These are phyloP conservation scores for Myiotriccus ornatus DNA, from an alignment of 2,797 vertebrate genomes.

Conservation along the genomic window DNA sequence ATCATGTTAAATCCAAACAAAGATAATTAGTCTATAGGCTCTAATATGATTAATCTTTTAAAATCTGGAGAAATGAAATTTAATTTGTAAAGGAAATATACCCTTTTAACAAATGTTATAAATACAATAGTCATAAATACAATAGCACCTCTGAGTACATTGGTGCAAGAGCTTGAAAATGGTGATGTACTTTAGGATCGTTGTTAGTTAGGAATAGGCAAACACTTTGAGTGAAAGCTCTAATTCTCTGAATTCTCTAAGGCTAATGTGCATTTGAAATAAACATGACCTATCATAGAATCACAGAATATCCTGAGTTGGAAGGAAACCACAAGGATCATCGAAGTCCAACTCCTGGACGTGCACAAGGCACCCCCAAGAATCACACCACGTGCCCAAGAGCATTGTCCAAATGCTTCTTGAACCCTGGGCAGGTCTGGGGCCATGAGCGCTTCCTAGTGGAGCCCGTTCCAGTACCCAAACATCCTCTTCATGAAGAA, in stretches of 20 bases:
- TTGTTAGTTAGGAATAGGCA: background rate
- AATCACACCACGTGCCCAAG: background rate
- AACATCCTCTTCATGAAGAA: background rate
- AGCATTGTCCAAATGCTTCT: background rate
- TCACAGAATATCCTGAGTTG: background rate
- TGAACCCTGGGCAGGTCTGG: background rate
- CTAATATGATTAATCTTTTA: background rate
- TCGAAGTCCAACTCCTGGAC: background rate
- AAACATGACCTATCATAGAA: background rate
- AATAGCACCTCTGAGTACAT: background rate
- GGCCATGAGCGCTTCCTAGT: too few species aligned
- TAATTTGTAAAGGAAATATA: background rate
- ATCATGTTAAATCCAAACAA: background rate
- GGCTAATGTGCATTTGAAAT: background rate
- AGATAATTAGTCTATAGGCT: background rate
- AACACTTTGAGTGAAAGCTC: background rate
- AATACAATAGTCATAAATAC: background rate
- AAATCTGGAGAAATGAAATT: background rate
- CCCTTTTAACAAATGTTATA: background rate
- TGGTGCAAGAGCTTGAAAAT: background rate
- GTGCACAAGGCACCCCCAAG: too few species aligned
- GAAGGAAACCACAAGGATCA: rapidly evolving
- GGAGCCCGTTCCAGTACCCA: background rate
- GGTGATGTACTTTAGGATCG: background rate
- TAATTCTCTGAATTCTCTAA: background rate